A percentile compares a stretch with the other conserved stretches of the same genome.
Conservation (phyloP, 2,888 invertebrate species). For the Epinotia nisella region DNA sequence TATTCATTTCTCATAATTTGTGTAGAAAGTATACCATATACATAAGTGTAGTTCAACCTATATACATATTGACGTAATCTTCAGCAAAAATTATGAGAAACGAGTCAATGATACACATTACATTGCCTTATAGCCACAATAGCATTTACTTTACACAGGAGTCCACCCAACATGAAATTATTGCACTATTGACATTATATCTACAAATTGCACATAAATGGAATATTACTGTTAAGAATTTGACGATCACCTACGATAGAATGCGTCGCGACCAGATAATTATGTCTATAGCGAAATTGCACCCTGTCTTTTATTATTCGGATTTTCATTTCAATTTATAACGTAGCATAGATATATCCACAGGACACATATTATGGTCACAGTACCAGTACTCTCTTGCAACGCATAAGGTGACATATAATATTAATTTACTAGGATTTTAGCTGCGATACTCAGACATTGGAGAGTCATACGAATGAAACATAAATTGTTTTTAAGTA, state of each 20-base stretch:
- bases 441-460: too few relatives aligned
- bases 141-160: slow-evolving; percentile 9
- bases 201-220: not conserved
- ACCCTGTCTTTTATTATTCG: slow-evolving; percentile 33
- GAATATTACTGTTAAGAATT: not conserved
- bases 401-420: not conserved
- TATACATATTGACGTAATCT: not conserved
- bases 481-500: not conserved
- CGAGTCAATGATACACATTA: too few relatives aligned
- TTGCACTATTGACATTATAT: slow-evolving; percentile 26
- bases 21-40: not conserved
- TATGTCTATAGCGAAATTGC: slow-evolving; percentile 29
- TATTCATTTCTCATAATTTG: not conserved
- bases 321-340: slow-evolving; percentile 8
- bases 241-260: not conserved
- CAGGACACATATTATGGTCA: not conserved
- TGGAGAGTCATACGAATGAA: not conserved
- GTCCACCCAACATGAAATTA: slow-evolving; percentile 28
- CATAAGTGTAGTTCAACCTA: too few relatives aligned
- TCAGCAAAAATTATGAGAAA: not conserved
- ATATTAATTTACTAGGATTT: too few relatives aligned
- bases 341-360: slow-evolving; percentile 7
- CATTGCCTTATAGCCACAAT: slow-evolving; percentile 13
- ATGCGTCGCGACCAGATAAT: not conserved
- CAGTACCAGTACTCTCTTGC: slow-evolving; percentile 5